Percentiles rank a stretch among this genome's conserved stretches.
Evolutionary conservation across 1,140 invertebrate species (phyloP).

Genomic region (Phymorhynchus buccinoides): DNA sequence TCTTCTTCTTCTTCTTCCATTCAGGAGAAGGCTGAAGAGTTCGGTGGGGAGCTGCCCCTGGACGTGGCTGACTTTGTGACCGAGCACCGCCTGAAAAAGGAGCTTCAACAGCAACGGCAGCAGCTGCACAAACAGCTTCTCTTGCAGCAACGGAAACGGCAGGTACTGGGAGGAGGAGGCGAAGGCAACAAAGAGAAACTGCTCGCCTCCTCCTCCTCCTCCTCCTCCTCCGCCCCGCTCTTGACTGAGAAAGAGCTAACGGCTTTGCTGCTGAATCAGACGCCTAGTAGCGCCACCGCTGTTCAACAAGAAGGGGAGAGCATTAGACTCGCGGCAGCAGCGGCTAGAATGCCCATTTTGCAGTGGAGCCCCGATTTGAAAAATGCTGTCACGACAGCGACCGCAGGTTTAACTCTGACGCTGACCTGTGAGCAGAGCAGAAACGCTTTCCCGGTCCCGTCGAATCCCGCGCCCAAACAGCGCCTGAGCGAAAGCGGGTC

Average conservation of each 20-base stretch:
- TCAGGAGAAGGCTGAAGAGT: neutral
- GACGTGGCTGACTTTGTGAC: constrained; percentile 62
- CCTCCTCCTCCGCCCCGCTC: too few species aligned
- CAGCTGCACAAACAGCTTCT: neutral
- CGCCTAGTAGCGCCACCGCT: neutral
- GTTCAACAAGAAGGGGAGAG: neutral
- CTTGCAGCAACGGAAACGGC: constrained; percentile 1
- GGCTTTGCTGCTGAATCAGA: neutral
- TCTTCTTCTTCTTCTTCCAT: neutral
- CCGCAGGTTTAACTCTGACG: neutral
- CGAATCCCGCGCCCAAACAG: constrained; percentile 37
- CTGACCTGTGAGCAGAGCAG: constrained; percentile 42
- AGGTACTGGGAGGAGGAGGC: neutral
- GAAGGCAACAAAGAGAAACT: neutral
- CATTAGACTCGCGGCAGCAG: neutral
- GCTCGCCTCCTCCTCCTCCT: too few species aligned
- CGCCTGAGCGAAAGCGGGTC: constrained; percentile 28
- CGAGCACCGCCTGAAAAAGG: constrained; percentile 35
- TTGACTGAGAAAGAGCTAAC: neutral
- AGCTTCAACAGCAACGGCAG: neutral
- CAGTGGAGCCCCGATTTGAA: neutral
- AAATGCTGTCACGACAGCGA: neutral
- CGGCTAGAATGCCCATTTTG: neutral
- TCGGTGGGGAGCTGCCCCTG: constrained; percentile 49
- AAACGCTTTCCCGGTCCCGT: constrained; percentile 40